These are phyloP conservation scores for Belgica antarctica DNA, from an alignment of 2,888 invertebrate species.

Conservation along the genomic window DNA sequence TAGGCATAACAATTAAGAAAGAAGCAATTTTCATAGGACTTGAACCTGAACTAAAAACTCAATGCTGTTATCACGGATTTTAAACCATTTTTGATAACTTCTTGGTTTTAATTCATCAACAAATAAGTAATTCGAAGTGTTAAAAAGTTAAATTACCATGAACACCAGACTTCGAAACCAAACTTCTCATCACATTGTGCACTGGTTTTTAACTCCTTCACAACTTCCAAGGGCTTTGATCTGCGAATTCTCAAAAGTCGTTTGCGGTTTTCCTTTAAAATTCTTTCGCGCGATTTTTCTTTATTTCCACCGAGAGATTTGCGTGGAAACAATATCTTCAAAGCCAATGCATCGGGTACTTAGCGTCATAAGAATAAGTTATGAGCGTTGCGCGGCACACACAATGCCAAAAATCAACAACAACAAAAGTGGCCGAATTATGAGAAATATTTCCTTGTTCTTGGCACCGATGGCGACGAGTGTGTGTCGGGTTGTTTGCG, in stretches of 20 bases:
- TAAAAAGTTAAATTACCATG: too few relatives aligned
- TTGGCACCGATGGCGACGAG: background rate
- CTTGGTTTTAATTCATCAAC: too few relatives aligned
- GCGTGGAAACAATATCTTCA: constrained; percentile 9
- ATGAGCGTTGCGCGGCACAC: constrained; percentile 18
- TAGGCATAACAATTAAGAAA: too few relatives aligned
- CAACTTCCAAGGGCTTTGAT: background rate
- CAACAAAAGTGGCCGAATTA: constrained; percentile 15
- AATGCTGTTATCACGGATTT: too few relatives aligned
- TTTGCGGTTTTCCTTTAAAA: constrained; percentile 16
- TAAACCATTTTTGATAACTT: too few relatives aligned
- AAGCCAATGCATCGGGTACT: background rate
- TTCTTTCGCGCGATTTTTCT: background rate
- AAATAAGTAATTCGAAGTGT: too few relatives aligned
- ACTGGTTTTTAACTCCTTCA: background rate
- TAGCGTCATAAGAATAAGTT: constrained; percentile 30
- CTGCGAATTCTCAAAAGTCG: constrained; percentile 11
- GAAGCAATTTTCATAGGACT: too few relatives aligned
- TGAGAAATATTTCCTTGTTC: constrained; percentile 17
- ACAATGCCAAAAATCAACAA: constrained; percentile 2
- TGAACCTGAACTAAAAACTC: too few relatives aligned
- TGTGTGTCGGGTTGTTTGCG: constrained; percentile 23
- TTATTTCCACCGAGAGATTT: constrained; percentile 9
- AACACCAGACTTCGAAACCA: too few relatives aligned
- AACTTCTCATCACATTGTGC: background rate